Evolutionary conservation across 2,797 vertebrate species (phyloP).

Genomic region (Scolopax bukidnonensis): DNA sequence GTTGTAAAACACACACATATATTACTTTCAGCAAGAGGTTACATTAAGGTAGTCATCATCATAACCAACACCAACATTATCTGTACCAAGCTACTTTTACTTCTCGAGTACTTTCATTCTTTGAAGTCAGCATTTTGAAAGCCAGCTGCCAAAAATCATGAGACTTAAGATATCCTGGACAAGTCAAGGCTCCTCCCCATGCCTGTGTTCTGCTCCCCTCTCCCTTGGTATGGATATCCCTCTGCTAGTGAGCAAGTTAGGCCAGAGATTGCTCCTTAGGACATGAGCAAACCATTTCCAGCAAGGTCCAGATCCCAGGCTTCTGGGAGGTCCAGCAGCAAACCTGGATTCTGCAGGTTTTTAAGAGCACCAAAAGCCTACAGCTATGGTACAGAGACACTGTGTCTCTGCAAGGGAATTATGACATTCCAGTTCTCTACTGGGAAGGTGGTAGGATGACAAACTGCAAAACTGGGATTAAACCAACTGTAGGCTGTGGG

Average conservation of each 20-base stretch:
- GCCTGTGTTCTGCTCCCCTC: neutral
- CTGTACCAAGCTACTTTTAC: neutral
- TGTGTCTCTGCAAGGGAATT: neutral
- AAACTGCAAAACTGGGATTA: neutral
- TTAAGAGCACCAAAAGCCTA: neutral
- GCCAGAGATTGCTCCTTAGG: neutral
- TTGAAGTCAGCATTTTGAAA: neutral
- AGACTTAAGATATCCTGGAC: neutral
- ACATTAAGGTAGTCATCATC: neutral
- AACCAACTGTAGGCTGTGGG: fast-evolving
- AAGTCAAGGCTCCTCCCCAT: neutral
- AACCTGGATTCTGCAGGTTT: neutral
- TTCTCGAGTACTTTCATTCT: neutral
- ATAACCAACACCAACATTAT: neutral
- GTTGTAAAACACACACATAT: neutral
- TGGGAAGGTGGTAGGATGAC: neutral
- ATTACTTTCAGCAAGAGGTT: neutral
- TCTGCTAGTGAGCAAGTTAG: neutral
- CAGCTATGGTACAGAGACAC: neutral
- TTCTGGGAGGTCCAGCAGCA: no score
- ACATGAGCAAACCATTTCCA: neutral
- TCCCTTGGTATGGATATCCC: neutral
- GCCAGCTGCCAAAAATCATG: neutral
- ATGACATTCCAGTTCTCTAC: fast-evolving
- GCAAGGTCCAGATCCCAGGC: neutral